phyloP scores from a whole-genome alignment of 2,113 vertebrate genomes.

The Brienomyrus brachyistius region DNA sequence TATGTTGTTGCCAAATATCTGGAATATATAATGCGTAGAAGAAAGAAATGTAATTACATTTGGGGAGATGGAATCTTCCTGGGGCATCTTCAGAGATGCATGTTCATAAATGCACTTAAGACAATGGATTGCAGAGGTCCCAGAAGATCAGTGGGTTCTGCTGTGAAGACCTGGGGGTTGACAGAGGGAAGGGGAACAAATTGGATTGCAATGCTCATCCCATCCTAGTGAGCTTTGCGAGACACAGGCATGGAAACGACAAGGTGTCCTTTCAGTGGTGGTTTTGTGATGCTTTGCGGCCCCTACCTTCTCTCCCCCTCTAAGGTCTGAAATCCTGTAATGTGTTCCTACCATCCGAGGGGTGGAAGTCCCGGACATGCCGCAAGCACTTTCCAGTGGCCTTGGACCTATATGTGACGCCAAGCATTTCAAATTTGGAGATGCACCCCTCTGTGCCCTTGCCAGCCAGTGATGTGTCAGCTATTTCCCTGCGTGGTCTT shows the following conservation, averaged over 20 bases:
- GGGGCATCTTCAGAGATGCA: not conserved
- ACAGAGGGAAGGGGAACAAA: conserved; percentile 32
- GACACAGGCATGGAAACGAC: conserved; percentile 26
- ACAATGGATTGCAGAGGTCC: not conserved
- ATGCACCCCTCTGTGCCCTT: not conserved
- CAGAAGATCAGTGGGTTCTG: conserved; percentile 25
- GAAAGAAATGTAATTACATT: not conserved
- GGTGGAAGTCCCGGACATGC: not conserved
- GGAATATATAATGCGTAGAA: not conserved
- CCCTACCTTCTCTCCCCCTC: not conserved
- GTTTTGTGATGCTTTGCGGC: not conserved
- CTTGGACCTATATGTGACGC: not conserved
- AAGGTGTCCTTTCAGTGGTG: conserved; percentile 57
- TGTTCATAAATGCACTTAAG: conserved; percentile 51
- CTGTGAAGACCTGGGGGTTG: conserved; percentile 36
- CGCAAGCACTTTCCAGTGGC: not conserved
- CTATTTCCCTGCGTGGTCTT: not conserved
- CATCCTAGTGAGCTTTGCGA: conserved; percentile 45
- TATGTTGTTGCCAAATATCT: not conserved
- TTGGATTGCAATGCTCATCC: conserved; percentile 19
- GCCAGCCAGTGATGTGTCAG: not conserved
- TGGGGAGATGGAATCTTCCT: not conserved
- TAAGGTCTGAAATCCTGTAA: not conserved
- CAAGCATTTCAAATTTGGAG: not conserved
- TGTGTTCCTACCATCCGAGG: not conserved